A percentile compares a stretch with the other conserved stretches of the same genome.
phyloP scores from a whole-genome alignment of 2,113 vertebrate genomes.

The Bombycilla garrulus region DNA sequence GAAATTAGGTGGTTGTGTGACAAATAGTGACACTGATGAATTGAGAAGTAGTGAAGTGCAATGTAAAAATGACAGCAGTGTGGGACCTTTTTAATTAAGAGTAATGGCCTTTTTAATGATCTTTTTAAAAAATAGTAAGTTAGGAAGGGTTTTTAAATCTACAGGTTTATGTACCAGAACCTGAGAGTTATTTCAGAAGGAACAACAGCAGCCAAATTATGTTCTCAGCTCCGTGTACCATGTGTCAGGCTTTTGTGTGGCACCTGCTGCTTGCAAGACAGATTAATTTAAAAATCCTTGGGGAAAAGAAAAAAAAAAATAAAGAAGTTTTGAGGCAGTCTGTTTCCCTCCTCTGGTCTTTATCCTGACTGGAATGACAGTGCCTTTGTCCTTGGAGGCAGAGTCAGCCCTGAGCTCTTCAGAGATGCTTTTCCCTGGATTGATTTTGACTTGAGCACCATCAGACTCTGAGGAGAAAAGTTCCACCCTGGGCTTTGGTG shows the following conservation, averaged over 20 bases:
- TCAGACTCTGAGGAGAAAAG: neutral
- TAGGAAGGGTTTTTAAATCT: neutral
- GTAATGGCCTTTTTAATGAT: neutral
- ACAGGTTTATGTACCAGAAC: neutral
- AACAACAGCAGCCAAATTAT: neutral
- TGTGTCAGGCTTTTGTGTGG: neutral
- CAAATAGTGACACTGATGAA: neutral
- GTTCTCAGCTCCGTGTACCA: neutral
- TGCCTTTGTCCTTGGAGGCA: neutral
- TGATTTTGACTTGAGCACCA: neutral
- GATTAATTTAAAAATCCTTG: neutral
- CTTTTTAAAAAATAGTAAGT: neutral
- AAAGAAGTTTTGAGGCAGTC: neutral
- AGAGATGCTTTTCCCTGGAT: neutral
- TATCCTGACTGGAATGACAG: neutral
- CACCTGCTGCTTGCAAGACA: neutral
- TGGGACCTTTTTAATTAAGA: neutral
- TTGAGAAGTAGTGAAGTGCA: neutral
- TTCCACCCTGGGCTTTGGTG: neutral
- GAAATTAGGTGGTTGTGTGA: neutral
- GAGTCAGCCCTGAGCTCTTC: neutral
- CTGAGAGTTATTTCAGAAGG: neutral
- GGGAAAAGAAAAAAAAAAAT: neutral
- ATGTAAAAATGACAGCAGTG: neutral
- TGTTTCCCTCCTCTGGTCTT: neutral